A percentile compares a stretch with the other conserved stretches of the same genome.
Evolutionary conservation across 2,797 vertebrate species (phyloP).

Genomic region (Miichthys miiuy): DNA sequence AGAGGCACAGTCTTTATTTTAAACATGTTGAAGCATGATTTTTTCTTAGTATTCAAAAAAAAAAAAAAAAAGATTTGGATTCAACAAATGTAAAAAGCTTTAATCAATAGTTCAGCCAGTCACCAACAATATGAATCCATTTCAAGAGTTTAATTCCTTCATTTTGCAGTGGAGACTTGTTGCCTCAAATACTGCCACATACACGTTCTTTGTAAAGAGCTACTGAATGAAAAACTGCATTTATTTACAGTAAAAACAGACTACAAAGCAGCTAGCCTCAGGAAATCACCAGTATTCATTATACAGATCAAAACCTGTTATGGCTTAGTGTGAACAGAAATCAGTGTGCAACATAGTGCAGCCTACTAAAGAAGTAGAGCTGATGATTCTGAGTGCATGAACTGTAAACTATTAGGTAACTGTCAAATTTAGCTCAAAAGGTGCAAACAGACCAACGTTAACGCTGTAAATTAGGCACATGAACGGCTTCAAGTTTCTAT

Average conservation of each 20-base stretch:
- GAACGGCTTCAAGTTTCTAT: slow-evolving; percentile 61
- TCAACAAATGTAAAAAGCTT: slow-evolving; percentile 27
- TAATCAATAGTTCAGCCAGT: slow-evolving; percentile 31
- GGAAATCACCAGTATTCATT: not conserved
- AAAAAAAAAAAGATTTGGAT: not conserved
- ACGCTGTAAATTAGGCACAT: slow-evolving; percentile 68
- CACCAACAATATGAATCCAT: slow-evolving; percentile 21
- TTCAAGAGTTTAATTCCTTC: slow-evolving; percentile 9
- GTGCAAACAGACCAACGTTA: slow-evolving; percentile 29
- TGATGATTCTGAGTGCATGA: slow-evolving; percentile 30
- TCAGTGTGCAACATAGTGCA: slow-evolving; percentile 45
- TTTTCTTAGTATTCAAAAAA: not conserved
- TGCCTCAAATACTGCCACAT: slow-evolving; percentile 4
- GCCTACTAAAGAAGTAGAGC: slow-evolving; percentile 5
- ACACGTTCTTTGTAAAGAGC: slow-evolving; percentile 45
- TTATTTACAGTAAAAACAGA: slow-evolving; percentile 10
- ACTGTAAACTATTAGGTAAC: slow-evolving; percentile 29
- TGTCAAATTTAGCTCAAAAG: slow-evolving; percentile 1
- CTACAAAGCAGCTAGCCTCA: slow-evolving; percentile 9
- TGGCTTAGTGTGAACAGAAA: slow-evolving; percentile 34
- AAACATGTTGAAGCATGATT: not conserved
- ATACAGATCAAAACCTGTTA: slow-evolving; percentile 20
- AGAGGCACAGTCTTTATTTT: not conserved
- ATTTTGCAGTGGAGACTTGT: not conserved
- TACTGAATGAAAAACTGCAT: slow-evolving; percentile 17